Evolutionary conservation across 1,140 invertebrate genomes (phyloP), one percentile per base, ranked within the genome.

Genomic region (Aleiodes sp.): DNA sequence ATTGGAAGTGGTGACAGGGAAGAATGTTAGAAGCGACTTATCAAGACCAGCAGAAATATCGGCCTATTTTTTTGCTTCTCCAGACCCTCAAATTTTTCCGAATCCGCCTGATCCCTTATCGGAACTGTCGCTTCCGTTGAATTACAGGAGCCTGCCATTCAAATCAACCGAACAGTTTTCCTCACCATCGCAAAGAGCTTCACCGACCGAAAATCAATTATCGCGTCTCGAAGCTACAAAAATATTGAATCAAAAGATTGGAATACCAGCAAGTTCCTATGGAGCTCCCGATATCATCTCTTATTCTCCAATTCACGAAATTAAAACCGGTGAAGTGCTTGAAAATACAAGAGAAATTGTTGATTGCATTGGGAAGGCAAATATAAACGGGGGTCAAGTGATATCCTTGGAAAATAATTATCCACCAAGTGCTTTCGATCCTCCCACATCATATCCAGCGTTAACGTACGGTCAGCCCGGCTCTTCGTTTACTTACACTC

Each of bases 401-500:
- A n/a, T n/a, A 52, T 8, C 31, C 24, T 65, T 28, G 3, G 35
- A 37, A 19, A 31, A 63, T n/a, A 66, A 66, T 68, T 62, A 69
- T 69, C 60, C 60, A 14, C 14, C 19, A 62, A 43, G 24, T 59
- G 52, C 29, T 60, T 46, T 57, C 14, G 35, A 8, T n/a, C 1
- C 2, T 69, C 12, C n/a, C n/a, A n/a, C n/a, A n/a, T n/a, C n/a
- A 28, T 63, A 63, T 66, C 73, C 75, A 14, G 70, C 66, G 0
- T 63, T 43, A 12, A 69, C 24, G 41, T 76, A 74, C 37, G 71
- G 71, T 29, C 65, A 60, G 46, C 73, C 75, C 6, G 65, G 68
- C 0, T 35, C n/a, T n/a, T n/a, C n/a, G n/a, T n/a, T n/a, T n/a
- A n/a, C n/a, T n/a, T n/a, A n/a, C n/a, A n/a, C 65, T 10, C 24